phyloP scores from a whole-genome alignment of 2,888 invertebrate species.

The Drosophila kambysellisi region DNA sequence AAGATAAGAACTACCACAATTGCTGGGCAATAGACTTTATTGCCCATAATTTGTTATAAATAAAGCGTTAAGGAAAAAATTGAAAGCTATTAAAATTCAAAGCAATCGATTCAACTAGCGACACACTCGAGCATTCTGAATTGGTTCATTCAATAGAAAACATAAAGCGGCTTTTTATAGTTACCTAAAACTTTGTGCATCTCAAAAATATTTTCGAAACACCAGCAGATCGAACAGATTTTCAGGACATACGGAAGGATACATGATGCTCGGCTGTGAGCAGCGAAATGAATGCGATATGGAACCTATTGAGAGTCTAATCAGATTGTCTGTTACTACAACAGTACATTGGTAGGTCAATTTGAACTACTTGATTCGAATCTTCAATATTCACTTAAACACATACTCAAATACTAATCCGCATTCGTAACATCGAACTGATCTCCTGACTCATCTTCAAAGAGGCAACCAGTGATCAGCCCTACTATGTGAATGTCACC shows the following conservation, averaged over 20 bases:
- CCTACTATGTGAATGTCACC: conserved; percentile 74
- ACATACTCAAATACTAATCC: conserved; percentile 87
- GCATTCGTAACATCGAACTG: conserved; percentile 89
- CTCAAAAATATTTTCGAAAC: conserved; percentile 10
- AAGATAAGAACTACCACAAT: conserved; percentile 21
- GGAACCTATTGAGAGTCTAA: no score
- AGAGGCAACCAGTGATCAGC: conserved; percentile 86
- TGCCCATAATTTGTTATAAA: conserved; percentile 12
- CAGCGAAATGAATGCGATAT: no score
- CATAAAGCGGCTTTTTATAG: conserved; percentile 15
- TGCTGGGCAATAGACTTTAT: no score
- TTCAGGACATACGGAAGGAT: conserved; percentile 89
- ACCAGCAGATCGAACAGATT: conserved; percentile 62
- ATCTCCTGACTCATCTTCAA: conserved; percentile 90
- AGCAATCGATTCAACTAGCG: not conserved
- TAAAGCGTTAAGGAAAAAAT: conserved; percentile 43
- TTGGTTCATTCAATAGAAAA: conserved; percentile 2
- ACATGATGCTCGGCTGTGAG: no score
- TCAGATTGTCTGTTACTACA: not conserved
- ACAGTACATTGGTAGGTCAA: conserved; percentile 84
- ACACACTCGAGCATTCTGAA: not conserved
- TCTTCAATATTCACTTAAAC: conserved; percentile 53
- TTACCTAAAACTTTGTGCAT: not conserved
- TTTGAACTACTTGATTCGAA: not conserved
- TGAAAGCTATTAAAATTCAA: not conserved